A percentile compares a stretch with the other conserved stretches of the same genome.
phyloP scores from a whole-genome alignment of 2,888 invertebrate genomes.

The Trissoscelio sp. region DNA sequence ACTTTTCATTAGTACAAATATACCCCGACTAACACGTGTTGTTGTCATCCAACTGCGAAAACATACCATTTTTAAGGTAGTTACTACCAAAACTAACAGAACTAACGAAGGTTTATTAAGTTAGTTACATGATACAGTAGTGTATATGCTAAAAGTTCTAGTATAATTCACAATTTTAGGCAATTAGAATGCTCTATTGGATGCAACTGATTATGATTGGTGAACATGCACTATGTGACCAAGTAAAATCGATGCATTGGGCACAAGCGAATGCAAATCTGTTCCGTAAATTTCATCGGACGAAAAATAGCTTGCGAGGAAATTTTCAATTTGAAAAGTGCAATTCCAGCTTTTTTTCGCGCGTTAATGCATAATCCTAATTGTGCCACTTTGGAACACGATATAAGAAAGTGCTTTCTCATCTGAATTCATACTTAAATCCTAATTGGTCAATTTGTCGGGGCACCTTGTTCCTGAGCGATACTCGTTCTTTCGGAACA shows the following conservation, averaged over 20 bases:
- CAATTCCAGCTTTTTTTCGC: too few species aligned
- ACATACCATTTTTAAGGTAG: too few species aligned
- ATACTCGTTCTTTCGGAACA: constrained; percentile 62
- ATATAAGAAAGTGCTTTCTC: constrained; percentile 27
- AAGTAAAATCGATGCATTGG: too few species aligned
- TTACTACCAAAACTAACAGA: too few species aligned
- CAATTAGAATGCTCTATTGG: constrained; percentile 18
- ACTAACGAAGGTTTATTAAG: too few species aligned
- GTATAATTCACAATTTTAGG: constrained; percentile 22
- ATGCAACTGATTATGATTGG: constrained; percentile 22
- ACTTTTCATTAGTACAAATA: constrained; percentile 55
- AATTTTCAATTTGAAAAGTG: too few species aligned
- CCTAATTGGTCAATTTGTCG: constrained; percentile 66
- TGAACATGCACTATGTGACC: neutral
- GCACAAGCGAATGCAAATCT: too few species aligned
- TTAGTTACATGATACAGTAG: neutral
- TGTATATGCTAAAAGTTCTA: constrained; percentile 1
- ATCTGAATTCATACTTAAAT: constrained; percentile 51
- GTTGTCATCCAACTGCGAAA: too few species aligned
- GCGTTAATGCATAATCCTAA: too few species aligned
- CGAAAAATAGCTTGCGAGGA: too few species aligned
- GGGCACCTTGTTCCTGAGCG: constrained; percentile 55
- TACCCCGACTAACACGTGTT: constrained; percentile 35
- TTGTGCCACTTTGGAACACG: constrained; percentile 13
- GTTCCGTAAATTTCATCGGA: too few species aligned